Evolutionary conservation across 2,113 vertebrate species (phyloP).

Genomic region (Cyrtonyx montezumae): DNA sequence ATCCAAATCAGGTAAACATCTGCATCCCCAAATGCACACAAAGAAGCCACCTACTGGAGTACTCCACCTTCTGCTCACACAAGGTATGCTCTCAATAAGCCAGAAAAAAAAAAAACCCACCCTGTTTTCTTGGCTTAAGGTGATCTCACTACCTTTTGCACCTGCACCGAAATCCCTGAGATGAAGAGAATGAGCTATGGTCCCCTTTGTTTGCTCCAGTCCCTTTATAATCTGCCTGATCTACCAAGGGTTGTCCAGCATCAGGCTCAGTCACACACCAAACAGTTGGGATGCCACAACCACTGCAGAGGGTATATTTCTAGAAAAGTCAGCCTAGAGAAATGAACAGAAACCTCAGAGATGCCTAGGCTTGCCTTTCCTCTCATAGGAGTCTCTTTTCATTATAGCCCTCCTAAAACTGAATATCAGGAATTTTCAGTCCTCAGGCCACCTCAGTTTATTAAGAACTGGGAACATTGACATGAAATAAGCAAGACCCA

Average conservation of each 20-base stretch:
- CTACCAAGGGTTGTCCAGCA: neutral
- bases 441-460: conserved; percentile 4
- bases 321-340: neutral
- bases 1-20: neutral
- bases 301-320: neutral
- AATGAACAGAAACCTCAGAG: neutral
- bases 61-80: neutral
- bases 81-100: neutral
- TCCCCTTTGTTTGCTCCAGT: neutral
- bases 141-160: neutral
- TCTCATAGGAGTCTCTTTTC: neutral
- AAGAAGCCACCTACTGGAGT: neutral
- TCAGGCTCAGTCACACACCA: neutral
- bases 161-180: neutral
- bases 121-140: neutral
- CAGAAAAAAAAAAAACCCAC: accelerated
- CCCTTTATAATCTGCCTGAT: neutral
- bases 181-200: neutral
- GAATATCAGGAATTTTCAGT: neutral
- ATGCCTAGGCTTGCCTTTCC: neutral
- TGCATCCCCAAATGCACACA: neutral
- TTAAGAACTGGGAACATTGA: conserved; percentile 24
- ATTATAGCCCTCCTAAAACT: neutral
- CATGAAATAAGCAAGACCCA: conserved; percentile 1
- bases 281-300: neutral